A percentile compares a stretch with the other conserved stretches of the same genome.
These are phyloP conservation scores for Zonitis immaculata DNA, from an alignment of 2,888 invertebrate genomes.

Conservation along the genomic window DNA sequence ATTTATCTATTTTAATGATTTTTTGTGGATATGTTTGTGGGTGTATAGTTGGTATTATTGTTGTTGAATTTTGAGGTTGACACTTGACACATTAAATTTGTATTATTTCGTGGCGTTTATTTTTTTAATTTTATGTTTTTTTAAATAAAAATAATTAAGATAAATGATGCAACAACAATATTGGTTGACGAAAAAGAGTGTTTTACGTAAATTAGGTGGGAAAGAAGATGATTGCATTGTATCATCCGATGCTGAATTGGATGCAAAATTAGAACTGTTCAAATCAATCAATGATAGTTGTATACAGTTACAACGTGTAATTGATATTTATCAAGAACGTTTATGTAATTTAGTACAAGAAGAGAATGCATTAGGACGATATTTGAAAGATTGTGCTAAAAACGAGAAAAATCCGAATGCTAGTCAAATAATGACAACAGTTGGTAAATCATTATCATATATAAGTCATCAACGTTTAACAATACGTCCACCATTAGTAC, in stretches of 20 bases:
- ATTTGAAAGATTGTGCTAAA: constrained; percentile 90
- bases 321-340: constrained; percentile 91
- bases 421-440: constrained; percentile 73
- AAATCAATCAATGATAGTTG: constrained; percentile 90
- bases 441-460: constrained; percentile 68
- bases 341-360: constrained; percentile 91
- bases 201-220: constrained; percentile 86
- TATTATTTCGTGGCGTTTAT: not conserved
- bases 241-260: constrained; percentile 93
- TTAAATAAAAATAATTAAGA: not conserved
- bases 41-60: not conserved
- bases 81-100: not conserved
- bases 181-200: constrained; percentile 97
- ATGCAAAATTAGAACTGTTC: constrained; percentile 92
- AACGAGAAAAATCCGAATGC: constrained; percentile 81
- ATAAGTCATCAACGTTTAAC: constrained; percentile 85
- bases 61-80: not conserved
- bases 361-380: constrained; percentile 86
- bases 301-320: constrained; percentile 76
- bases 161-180: constrained; percentile 85
- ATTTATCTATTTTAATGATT: not conserved
- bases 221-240: constrained; percentile 98
- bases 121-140: not conserved
- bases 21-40: too few species aligned
- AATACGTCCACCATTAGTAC: constrained; percentile 76